Conservation (phyloP, 2,888 invertebrate genomes). For the Clanis bilineata region DNA sequence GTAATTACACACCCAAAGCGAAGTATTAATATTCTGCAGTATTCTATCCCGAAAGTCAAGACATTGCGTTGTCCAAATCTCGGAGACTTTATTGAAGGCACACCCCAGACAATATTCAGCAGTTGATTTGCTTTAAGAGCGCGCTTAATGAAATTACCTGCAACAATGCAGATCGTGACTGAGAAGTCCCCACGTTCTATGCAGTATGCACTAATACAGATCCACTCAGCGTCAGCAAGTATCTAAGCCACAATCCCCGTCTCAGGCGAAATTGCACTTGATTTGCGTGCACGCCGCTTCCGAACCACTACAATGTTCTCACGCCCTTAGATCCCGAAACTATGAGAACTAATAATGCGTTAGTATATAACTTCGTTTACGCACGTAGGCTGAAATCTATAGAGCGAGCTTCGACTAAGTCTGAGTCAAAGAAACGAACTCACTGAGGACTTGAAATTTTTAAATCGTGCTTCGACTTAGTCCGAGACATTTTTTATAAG, state of each 20-base stretch:
- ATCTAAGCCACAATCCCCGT: slow-evolving; percentile 56
- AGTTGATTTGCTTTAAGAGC: slow-evolving; percentile 31
- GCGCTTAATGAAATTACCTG: slow-evolving; percentile 63
- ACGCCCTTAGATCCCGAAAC: slow-evolving; percentile 52
- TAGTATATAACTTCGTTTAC: too few relatives aligned
- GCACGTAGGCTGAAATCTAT: slow-evolving; percentile 24
- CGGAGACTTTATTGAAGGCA: neutral
- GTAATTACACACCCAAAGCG: too few relatives aligned
- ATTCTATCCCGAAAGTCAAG: too few relatives aligned
- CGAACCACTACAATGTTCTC: slow-evolving; percentile 57
- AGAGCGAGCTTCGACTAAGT: too few relatives aligned
- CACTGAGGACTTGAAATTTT: too few relatives aligned
- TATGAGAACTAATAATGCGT: slow-evolving; percentile 37
- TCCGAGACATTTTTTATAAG: too few relatives aligned
- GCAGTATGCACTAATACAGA: slow-evolving; percentile 31
- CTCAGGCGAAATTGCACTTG: slow-evolving; percentile 69
- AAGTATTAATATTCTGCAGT: too few relatives aligned
- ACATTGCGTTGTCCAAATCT: neutral
- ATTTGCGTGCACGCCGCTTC: slow-evolving; percentile 66
- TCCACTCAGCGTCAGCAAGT: slow-evolving; percentile 43
- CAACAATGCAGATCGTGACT: slow-evolving; percentile 68
- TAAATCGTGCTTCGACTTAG: too few relatives aligned
- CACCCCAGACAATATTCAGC: slow-evolving; percentile 17
- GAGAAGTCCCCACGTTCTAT: slow-evolving; percentile 32
- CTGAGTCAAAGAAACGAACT: too few relatives aligned